Evolutionary conservation across 1,140 invertebrate species (phyloP).

Genomic region (Penaeus japonicus): DNA sequence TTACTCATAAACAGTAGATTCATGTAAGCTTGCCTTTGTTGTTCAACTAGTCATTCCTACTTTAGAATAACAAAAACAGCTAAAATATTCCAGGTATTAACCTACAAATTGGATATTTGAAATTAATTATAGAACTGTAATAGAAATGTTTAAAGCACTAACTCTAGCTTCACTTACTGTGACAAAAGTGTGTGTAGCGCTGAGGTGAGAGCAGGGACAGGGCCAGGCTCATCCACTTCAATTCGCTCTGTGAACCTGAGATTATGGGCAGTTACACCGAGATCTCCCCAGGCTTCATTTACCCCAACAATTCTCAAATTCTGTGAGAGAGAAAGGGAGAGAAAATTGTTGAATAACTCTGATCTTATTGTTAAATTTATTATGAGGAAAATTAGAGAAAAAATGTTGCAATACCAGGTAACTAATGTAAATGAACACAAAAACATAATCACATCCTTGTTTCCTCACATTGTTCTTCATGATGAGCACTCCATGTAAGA

Average conservation of each 20-base stretch:
- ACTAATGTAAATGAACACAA: background rate
- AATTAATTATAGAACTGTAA: background rate
- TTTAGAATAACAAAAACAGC: too few species aligned
- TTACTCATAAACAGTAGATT: too few species aligned
- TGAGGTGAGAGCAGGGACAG: conserved; percentile 78
- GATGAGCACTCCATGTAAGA: conserved; percentile 89
- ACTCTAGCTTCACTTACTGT: conserved; percentile 67
- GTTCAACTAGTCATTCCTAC: too few species aligned
- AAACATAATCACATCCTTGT: background rate
- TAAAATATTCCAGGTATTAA: too few species aligned
- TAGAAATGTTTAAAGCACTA: conserved; percentile 4
- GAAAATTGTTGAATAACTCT: background rate
- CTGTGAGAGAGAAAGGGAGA: conserved; percentile 59
- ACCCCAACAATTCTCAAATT: conserved; percentile 87
- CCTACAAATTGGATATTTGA: too few species aligned
- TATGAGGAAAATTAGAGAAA: background rate
- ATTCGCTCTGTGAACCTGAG: conserved; percentile 90
- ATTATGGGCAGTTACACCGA: conserved; percentile 82
- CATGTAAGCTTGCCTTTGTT: too few species aligned
- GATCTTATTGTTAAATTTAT: background rate
- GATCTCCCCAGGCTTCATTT: conserved; percentile 86
- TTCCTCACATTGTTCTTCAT: conserved; percentile 81
- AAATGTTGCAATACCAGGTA: background rate
- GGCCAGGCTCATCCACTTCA: conserved; percentile 80
- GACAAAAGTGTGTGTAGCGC: conserved; percentile 79